phyloP scores from a whole-genome alignment of 2,888 invertebrate genomes.

The Drepana falcataria region DNA sequence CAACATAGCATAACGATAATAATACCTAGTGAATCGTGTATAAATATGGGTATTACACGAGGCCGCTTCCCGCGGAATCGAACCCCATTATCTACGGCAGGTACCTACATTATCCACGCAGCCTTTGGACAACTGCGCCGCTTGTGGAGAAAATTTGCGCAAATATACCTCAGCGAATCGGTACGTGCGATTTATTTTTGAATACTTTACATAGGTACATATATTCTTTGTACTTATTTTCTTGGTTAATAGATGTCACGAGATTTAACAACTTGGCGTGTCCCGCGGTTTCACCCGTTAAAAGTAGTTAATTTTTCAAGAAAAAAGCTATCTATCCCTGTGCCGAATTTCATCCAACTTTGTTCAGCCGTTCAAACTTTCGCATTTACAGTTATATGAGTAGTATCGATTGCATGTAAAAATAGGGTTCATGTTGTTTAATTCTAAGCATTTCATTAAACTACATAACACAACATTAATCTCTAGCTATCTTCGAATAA shows the following conservation, averaged over 20 bases:
- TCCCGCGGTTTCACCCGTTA: too few relatives aligned
- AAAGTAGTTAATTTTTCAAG: conserved; percentile 9
- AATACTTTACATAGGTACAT: too few relatives aligned
- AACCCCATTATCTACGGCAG: conserved; percentile 56
- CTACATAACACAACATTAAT: background rate
- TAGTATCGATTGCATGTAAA: too few relatives aligned
- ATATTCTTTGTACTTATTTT: too few relatives aligned
- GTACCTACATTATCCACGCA: conserved; percentile 38
- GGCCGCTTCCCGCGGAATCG: conserved; percentile 55
- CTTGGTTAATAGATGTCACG: too few relatives aligned
- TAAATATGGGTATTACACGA: conserved; percentile 42
- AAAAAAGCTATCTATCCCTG: conserved; percentile 9
- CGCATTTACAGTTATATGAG: too few relatives aligned
- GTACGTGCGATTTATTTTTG: background rate
- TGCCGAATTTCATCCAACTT: too few relatives aligned
- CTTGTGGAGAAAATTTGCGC: conserved; percentile 34
- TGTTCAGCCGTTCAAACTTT: too few relatives aligned
- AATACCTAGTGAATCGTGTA: conserved; percentile 30
- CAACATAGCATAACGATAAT: conserved; percentile 11
- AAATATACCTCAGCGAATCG: conserved; percentile 41
- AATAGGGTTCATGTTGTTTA: too few relatives aligned
- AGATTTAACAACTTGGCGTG: too few relatives aligned
- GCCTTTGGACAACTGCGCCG: conserved; percentile 34
- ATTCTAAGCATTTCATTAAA: background rate
- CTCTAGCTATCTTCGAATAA: conserved; percentile 7